These are phyloP conservation scores for Microcebus jonahi DNA, from an alignment of 2,113 vertebrate species.

Conservation along the genomic window DNA sequence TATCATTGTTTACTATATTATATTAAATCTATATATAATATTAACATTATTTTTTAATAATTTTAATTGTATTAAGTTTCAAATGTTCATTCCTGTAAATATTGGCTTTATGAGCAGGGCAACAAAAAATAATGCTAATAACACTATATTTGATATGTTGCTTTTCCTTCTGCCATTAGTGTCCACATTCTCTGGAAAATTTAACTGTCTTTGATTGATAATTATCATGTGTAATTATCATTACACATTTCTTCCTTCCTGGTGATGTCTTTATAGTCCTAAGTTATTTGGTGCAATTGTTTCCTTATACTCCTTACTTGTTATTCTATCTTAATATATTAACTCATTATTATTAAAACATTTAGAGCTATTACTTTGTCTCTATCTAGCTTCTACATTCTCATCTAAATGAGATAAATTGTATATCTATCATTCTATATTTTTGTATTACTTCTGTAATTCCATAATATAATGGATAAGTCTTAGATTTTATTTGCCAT, in stretches of 20 bases:
- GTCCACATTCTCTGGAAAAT: not conserved
- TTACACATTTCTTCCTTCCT: not conserved
- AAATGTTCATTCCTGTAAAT: not conserved
- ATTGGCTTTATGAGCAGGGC: not conserved
- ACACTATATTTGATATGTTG: not conserved
- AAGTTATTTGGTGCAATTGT: not conserved
- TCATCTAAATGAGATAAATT: not conserved
- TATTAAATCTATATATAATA: not conserved
- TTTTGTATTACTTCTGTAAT: not conserved
- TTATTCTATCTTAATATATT: not conserved
- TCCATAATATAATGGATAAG: not conserved
- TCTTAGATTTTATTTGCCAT: not conserved
- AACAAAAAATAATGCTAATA: no score
- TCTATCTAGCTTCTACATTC: not conserved
- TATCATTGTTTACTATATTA: not conserved
- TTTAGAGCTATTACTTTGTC: not conserved
- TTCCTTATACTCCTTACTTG: not conserved
- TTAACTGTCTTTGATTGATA: not conserved
- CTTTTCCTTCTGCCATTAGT: not conserved
- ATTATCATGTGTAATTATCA: not conserved
- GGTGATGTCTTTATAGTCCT: not conserved
- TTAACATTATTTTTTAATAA: not conserved
- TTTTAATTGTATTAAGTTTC: not conserved
- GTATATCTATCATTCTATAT: not conserved
- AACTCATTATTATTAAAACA: not conserved